Evolutionary conservation across 2,113 vertebrate species (phyloP).

Genomic region (Paramormyrops kingsleyae): DNA sequence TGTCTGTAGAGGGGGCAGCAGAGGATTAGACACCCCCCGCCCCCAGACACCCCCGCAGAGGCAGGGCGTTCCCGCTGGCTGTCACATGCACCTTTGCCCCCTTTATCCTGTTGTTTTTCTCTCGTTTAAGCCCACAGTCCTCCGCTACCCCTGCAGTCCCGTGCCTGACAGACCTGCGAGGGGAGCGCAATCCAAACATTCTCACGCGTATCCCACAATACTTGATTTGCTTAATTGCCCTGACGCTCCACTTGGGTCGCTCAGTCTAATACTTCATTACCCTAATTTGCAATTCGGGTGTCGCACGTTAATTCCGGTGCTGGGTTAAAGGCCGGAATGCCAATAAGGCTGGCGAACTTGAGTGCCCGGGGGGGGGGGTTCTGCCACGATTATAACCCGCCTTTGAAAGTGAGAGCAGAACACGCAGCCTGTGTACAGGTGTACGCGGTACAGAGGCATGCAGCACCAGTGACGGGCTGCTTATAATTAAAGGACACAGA

Average conservation of each 20-base stretch:
- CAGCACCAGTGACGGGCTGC: conserved; percentile 15
- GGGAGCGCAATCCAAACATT: not conserved
- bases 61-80: not conserved
- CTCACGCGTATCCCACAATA: not conserved
- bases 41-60: not conserved
- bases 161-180: not conserved
- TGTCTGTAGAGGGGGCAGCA: not conserved
- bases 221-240: conserved; percentile 10
- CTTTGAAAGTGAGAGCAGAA: not conserved
- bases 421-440: not conserved
- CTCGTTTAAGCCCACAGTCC: not conserved
- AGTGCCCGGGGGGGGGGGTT: not conserved
- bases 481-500: conserved; percentile 46
- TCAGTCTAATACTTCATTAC: conserved; percentile 7
- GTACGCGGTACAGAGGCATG: not conserved
- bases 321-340: not conserved
- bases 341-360: not conserved
- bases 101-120: not conserved
- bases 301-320: not conserved
- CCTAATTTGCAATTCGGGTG: conserved; percentile 5
- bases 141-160: not conserved
- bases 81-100: not conserved
- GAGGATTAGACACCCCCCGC: not conserved
- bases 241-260: not conserved
- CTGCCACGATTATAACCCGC: not conserved